A percentile compares a stretch with the other conserved stretches of the same genome.
Evolutionary conservation across 2,113 vertebrate species (phyloP).

Genomic region (Pelusios castaneus): DNA sequence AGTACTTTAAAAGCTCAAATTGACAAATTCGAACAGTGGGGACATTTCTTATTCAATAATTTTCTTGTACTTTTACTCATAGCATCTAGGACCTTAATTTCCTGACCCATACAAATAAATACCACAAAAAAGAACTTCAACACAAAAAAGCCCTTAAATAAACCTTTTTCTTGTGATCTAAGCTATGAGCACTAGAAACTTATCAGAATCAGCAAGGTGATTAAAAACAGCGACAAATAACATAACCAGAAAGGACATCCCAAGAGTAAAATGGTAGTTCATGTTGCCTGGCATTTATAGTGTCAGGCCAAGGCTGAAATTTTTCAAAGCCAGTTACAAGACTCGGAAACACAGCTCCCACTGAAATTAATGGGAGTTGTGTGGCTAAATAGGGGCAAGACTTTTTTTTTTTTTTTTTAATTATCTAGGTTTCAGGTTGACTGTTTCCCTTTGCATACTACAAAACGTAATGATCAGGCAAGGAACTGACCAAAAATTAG

Average conservation of each 20-base stretch:
- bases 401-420: neutral
- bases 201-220: neutral
- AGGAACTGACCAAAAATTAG: neutral
- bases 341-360: neutral
- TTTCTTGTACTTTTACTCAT: neutral
- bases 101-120: neutral
- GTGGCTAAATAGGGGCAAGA: neutral
- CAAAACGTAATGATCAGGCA: neutral
- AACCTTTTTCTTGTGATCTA: neutral
- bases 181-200: neutral
- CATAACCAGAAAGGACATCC: neutral
- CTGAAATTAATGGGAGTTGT: neutral
- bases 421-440: neutral
- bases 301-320: neutral
- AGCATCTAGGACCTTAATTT: neutral
- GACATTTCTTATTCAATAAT: neutral
- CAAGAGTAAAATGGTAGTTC: neutral
- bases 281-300: neutral
- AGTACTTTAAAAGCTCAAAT: neutral
- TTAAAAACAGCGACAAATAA: neutral
- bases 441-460: neutral
- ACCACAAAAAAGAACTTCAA: neutral
- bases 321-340: neutral
- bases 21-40: neutral
- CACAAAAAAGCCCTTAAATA: neutral